A percentile compares a stretch with the other conserved stretches of the same genome.
phyloP scores from a whole-genome alignment of 30 jellyfish, hydroid and myxozoan species.

The Sanderia malayensis region DNA sequence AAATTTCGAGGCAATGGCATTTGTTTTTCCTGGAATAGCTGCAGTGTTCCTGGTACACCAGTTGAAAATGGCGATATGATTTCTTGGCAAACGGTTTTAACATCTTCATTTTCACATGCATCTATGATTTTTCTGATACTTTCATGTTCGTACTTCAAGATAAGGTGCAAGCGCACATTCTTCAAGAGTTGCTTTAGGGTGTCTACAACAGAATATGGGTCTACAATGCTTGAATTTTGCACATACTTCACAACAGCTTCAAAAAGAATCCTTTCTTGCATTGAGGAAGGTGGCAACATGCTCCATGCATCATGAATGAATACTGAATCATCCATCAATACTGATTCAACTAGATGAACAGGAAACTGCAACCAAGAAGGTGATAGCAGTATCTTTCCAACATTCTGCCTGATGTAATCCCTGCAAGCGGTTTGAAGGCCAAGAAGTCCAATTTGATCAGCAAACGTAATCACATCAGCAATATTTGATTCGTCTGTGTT shows the following conservation, averaged over 20 bases:
- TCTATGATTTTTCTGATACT: neutral
- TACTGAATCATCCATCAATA: neutral
- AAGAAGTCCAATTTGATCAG: constrained; percentile 18
- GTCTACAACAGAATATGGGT: neutral
- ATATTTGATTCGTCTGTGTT: constrained; percentile 28
- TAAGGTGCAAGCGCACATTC: constrained; percentile 7
- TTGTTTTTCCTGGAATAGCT: neutral
- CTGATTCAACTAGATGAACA: neutral
- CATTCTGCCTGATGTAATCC: neutral
- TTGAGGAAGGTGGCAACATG: constrained; percentile 20
- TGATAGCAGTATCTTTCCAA: constrained; percentile 4
- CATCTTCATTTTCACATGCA: neutral
- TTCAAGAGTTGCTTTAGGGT: neutral
- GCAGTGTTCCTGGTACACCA: neutral
- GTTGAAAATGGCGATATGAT: neutral
- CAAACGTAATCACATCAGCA: constrained; percentile 20
- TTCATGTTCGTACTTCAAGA: constrained; percentile 13
- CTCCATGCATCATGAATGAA: neutral
- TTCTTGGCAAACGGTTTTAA: neutral
- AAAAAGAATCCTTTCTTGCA: constrained; percentile 28
- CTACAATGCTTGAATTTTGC: neutral
- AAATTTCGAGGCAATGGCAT: constrained; percentile 2
- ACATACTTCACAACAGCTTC: constrained; percentile 13
- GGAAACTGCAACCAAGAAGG: neutral
- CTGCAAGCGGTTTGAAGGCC: neutral